Evolutionary conservation across 2,888 invertebrate species (phyloP).

Genomic region (Julus scanicus): DNA sequence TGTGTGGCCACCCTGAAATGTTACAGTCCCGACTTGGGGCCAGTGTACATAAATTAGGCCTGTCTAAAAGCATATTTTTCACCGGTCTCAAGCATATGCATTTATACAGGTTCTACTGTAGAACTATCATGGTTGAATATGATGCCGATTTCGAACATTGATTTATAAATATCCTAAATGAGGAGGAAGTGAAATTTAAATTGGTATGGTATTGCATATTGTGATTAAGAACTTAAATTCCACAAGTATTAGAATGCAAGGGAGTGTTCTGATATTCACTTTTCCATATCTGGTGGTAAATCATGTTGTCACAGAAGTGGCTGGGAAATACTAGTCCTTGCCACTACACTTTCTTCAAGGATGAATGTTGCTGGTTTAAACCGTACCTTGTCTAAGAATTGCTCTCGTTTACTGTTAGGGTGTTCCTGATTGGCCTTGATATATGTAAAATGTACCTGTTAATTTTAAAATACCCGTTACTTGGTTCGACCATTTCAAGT

Average conservation of each 20-base stretch:
- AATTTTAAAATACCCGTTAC: background rate
- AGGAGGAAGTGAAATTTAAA: background rate
- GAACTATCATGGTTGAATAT: background rate
- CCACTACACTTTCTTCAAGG: background rate
- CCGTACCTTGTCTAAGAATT: background rate
- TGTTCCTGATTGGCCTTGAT: background rate
- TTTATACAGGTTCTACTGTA: too few relatives aligned
- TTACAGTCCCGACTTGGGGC: too few relatives aligned
- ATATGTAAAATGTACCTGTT: background rate
- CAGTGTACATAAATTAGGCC: too few relatives aligned
- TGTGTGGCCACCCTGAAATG: too few relatives aligned
- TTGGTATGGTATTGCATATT: too few relatives aligned
- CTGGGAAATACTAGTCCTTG: background rate
- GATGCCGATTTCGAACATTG: background rate
- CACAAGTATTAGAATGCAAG: too few relatives aligned
- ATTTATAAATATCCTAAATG: background rate
- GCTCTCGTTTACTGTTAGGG: background rate
- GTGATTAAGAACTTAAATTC: too few relatives aligned
- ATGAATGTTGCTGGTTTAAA: background rate
- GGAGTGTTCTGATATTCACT: too few relatives aligned
- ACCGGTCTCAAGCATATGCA: too few relatives aligned
- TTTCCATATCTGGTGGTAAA: too few relatives aligned
- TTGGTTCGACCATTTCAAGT: background rate
- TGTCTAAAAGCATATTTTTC: too few relatives aligned
- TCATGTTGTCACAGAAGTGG: too few relatives aligned